Conservation (phyloP, 2,888 invertebrate species). For the Athalia cordata region DNA sequence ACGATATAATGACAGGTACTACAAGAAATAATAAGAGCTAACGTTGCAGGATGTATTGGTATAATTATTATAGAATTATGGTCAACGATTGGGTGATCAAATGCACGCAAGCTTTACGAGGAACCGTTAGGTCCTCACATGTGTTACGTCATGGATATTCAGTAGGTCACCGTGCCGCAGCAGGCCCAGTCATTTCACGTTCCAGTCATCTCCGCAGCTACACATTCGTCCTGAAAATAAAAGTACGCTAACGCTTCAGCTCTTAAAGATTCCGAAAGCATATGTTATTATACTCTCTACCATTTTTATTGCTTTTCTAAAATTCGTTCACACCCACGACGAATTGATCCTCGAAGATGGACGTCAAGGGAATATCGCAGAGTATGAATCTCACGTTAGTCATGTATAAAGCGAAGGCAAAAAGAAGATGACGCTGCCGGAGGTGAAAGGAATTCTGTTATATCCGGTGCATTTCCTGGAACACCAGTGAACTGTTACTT, state of each 20-base stretch:
- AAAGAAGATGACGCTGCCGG: constrained; percentile 1
- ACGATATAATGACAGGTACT: constrained; percentile 20
- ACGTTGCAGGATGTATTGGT: neutral
- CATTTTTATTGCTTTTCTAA: too few relatives aligned
- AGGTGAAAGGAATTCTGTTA: constrained; percentile 16
- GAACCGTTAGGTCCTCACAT: constrained; percentile 26
- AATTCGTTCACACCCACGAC: too few relatives aligned
- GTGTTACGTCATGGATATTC: constrained; percentile 34
- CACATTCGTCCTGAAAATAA: constrained; percentile 29
- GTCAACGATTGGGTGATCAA: constrained; percentile 1
- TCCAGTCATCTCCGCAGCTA: neutral
- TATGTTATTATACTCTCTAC: too few relatives aligned
- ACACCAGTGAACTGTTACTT: constrained; percentile 9
- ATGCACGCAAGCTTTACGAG: neutral
- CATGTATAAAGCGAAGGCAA: neutral
- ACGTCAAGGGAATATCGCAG: neutral
- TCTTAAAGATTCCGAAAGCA: neutral
- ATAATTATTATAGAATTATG: neutral
- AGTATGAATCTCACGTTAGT: neutral
- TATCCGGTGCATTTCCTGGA: constrained; percentile 35
- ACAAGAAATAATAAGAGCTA: neutral
- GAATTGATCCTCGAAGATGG: neutral
- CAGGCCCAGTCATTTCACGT: constrained; percentile 21
- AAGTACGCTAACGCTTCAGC: neutral
- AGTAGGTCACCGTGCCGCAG: constrained; percentile 40